Evolutionary conservation across 1,140 invertebrate species (phyloP).

Genomic region (Lithobius niger): DNA sequence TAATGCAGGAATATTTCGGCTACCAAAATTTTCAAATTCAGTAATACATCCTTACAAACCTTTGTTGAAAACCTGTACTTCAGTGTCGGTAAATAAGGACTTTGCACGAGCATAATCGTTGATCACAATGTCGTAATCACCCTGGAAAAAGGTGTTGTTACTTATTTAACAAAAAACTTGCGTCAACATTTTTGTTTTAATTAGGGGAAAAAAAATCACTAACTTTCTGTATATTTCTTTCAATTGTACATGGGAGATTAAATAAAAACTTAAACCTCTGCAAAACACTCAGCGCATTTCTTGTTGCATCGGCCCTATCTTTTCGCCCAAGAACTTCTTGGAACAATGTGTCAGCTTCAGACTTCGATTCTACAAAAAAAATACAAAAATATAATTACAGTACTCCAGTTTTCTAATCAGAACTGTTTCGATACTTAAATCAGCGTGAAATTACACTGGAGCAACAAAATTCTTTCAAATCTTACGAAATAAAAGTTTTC

Average conservation of each 20-base stretch:
- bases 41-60: too few species aligned
- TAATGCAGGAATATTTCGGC: too few species aligned
- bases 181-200: too few species aligned
- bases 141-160: too few species aligned
- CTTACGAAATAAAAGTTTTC: too few species aligned
- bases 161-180: too few species aligned
- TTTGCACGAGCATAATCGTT: constrained; percentile 95
- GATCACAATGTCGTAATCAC: constrained; percentile 93
- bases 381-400: constrained; percentile 5
- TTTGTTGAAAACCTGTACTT: constrained; percentile 57
- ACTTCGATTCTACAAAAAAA: constrained; percentile 55
- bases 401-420: background rate
- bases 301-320: constrained; percentile 87
- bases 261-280: constrained; percentile 84
- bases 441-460: too few species aligned
- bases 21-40: too few species aligned
- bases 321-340: constrained; percentile 83
- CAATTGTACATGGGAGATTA: constrained; percentile 84
- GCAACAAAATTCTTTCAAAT: background rate
- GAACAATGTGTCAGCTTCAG: constrained; percentile 84
- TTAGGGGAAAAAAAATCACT: background rate
- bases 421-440: constrained; percentile 10
- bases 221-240: constrained; percentile 74
- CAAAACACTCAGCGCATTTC: constrained; percentile 84
- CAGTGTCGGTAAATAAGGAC: constrained; percentile 88